These are phyloP conservation scores for Chaunax sp. DNA, from an alignment of 2,797 vertebrate genomes.

Conservation along the genomic window DNA sequence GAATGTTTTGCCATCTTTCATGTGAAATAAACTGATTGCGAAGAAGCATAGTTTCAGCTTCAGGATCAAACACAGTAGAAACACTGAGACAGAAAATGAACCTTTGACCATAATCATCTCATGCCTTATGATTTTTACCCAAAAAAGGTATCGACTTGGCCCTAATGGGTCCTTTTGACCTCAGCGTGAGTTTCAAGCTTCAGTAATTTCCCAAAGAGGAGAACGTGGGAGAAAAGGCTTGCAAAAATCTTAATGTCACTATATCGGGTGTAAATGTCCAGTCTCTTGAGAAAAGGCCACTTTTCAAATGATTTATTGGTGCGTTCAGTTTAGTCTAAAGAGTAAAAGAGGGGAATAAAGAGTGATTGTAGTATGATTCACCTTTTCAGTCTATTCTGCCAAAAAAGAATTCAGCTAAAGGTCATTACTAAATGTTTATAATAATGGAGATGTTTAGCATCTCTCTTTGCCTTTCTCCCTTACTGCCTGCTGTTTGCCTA, in stretches of 20 bases:
- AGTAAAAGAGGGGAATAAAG: slow-evolving; percentile 19
- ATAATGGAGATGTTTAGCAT: slow-evolving; percentile 61
- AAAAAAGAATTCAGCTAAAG: slow-evolving; percentile 59
- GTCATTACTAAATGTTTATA: slow-evolving; percentile 72
- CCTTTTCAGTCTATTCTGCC: slow-evolving; percentile 58
- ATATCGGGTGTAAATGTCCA: slow-evolving; percentile 61
- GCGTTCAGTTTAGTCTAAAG: slow-evolving; percentile 43
- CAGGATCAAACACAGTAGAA: slow-evolving; percentile 14
- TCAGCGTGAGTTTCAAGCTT: slow-evolving; percentile 50
- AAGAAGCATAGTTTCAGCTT: not conserved
- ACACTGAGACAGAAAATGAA: slow-evolving; percentile 17
- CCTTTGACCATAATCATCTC: slow-evolving; percentile 20
- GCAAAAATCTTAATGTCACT: slow-evolving; percentile 53
- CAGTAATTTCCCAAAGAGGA: slow-evolving; percentile 65
- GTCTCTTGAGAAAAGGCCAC: slow-evolving; percentile 27
- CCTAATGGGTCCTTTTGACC: slow-evolving; percentile 42
- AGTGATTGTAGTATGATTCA: slow-evolving; percentile 52
- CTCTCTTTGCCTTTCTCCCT: slow-evolving; percentile 46
- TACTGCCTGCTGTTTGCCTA: slow-evolving; percentile 58
- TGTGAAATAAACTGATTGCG: too few relatives aligned
- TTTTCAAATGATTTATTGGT: slow-evolving; percentile 58
- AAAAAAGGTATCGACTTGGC: slow-evolving; percentile 63
- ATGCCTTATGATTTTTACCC: slow-evolving; percentile 45
- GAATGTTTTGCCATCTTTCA: not conserved
- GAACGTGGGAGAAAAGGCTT: slow-evolving; percentile 38